These are phyloP conservation scores for Platyrinchus mystaceus DNA, from an alignment of 2,797 vertebrate species.

Conservation along the genomic window DNA sequence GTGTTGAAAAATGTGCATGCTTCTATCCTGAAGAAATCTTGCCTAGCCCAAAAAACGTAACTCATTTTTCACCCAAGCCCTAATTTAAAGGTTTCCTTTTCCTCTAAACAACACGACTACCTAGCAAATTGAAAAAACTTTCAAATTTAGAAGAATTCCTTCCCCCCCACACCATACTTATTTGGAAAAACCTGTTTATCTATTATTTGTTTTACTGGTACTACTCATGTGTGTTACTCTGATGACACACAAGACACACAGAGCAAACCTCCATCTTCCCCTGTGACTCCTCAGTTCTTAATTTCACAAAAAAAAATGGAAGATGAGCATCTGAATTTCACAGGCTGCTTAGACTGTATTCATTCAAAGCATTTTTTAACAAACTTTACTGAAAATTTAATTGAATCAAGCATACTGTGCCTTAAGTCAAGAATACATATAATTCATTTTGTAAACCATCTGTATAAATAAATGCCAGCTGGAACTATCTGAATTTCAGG, in stretches of 20 bases:
- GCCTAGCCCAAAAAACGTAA: neutral
- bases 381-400: neutral
- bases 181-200: neutral
- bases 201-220: neutral
- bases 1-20: neutral
- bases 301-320: neutral
- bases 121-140: neutral
- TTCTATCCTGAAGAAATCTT: neutral
- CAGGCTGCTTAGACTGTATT: neutral
- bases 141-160: neutral
- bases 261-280: neutral
- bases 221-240: neutral
- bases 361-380: neutral
- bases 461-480: slow-evolving; percentile 64
- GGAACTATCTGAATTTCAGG: slow-evolving; percentile 54
- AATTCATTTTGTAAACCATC: slow-evolving; percentile 67
- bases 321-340: neutral
- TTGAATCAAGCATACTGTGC: slow-evolving; percentile 42
- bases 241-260: neutral
- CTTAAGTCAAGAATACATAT: slow-evolving; percentile 48
- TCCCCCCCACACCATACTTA: neutral
- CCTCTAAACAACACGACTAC: neutral
- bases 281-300: neutral
- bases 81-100: neutral
- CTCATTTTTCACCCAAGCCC: neutral